phyloP scores from a whole-genome alignment of 2,113 vertebrate species.

The Pangasianodon hypophthalmus region DNA sequence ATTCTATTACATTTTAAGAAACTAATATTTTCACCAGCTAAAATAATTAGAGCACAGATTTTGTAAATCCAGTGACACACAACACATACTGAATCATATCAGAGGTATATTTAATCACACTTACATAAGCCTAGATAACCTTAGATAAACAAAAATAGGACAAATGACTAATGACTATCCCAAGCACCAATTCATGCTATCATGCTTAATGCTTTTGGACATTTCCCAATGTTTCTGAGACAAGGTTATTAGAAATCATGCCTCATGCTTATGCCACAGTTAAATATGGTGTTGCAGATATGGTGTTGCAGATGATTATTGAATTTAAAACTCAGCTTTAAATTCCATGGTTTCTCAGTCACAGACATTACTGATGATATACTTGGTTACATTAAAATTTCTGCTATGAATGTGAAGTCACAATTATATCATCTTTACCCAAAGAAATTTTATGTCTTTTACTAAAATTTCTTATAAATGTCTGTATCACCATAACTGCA shows the following conservation, averaged over 20 bases:
- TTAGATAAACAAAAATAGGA: neutral
- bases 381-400: neutral
- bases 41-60: neutral
- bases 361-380: neutral
- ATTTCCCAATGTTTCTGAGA: neutral
- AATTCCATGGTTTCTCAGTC: neutral
- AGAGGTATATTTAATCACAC: neutral
- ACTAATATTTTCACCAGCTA: neutral
- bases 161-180: neutral
- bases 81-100: neutral
- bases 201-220: neutral
- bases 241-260: neutral
- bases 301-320: neutral
- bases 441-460: neutral
- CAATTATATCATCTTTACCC: neutral
- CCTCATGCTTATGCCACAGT: neutral
- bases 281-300: neutral
- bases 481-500: neutral
- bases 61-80: neutral
- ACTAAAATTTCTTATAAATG: neutral
- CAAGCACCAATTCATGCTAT: neutral
- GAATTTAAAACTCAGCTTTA: neutral
- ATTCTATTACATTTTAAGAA: neutral
- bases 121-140: neutral
- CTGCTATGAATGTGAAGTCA: neutral